Evolutionary conservation across 2,888 invertebrate species (phyloP), one percentile per base, ranked within the genome.

Genomic region (Chaetoderma sp.): DNA sequence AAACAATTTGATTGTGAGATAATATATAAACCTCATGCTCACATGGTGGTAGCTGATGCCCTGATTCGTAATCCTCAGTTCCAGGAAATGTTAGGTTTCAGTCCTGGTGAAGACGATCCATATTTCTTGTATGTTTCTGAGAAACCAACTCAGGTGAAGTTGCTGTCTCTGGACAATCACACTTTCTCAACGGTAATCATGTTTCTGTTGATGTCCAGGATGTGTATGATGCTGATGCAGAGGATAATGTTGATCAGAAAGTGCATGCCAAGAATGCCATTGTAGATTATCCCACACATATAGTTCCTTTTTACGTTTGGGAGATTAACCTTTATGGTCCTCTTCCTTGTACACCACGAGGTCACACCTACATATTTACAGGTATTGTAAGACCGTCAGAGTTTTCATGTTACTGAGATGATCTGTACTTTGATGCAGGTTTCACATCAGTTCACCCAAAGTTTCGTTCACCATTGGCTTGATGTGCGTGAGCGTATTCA

Each of bases 31-130:
- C 52, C 28, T 30, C 1, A 16, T 13, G 4, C 52, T n/a, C 52
- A 52, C 30, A 52, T 52, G 52, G 8, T 16, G 3, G 52, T 52
- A 2, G 3, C 52, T n/a, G 52, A 52, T 27, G 28, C 52, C 16
- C 30, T 52, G 30, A 30, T 3, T 16, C 52, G 52, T 21, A 27
- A 52, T 33, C 44, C 44, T 21, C 25, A 54, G 30, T 47, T 36
- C 28, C 36, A 16, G 21, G 52, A 60, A 27, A 18, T 32, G 16
- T 25, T 42, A 27, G 3, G 4, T 13, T 21, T n/a, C 16, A 52
- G 52, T 30, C 52, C 52, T 2, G 52, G 32, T 30, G 52, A 52
- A 52, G 52, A 27, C 13, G 52, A 52, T 21, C 52, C 52, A 18
- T 52, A n/a, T 21, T 52, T 52, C 21, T 33, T 33, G 23, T 52